Percentiles rank a stretch among this genome's conserved stretches.
These are phyloP conservation scores for Meiosimyza decipiens DNA, from an alignment of 2,888 invertebrate species.

Conservation along the genomic window DNA sequence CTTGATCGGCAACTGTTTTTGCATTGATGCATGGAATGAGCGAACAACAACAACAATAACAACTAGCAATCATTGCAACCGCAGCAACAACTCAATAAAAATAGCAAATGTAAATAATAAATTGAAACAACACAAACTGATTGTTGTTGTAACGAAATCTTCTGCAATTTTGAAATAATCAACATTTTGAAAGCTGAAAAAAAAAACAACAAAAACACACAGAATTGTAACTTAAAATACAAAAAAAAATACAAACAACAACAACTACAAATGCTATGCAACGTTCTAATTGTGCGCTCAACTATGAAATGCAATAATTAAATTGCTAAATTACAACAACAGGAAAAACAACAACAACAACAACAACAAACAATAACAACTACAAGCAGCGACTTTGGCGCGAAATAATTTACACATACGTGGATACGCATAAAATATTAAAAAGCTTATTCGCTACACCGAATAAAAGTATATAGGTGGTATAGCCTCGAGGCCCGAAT, in stretches of 20 bases:
- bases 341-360: conserved; percentile 3
- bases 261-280: conserved; percentile 1
- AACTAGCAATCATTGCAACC: conserved; percentile 28
- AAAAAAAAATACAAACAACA: conserved; percentile 1
- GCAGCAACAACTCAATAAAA: conserved; percentile 24
- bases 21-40: conserved; percentile 44
- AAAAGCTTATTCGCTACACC: too few relatives aligned
- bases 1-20: conserved; percentile 47
- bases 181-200: conserved; percentile 24
- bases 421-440: too few relatives aligned
- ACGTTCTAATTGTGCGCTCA: conserved; percentile 41
- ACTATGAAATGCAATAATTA: conserved; percentile 42
- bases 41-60: conserved; percentile 28
- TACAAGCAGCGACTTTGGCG: background rate
- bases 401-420: too few relatives aligned
- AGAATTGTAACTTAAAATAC: background rate
- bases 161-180: conserved; percentile 19
- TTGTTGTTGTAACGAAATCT: conserved; percentile 23
- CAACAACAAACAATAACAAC: conserved; percentile 10
- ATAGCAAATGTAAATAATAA: conserved; percentile 35
- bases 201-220: conserved; percentile 16
- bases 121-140: conserved; percentile 5
- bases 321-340: conserved; percentile 40
- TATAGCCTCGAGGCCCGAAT: too few relatives aligned
- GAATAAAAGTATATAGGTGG: too few relatives aligned